Evolutionary conservation across 2,113 vertebrate species (phyloP).

Genomic region (Maccullochella peelii): DNA sequence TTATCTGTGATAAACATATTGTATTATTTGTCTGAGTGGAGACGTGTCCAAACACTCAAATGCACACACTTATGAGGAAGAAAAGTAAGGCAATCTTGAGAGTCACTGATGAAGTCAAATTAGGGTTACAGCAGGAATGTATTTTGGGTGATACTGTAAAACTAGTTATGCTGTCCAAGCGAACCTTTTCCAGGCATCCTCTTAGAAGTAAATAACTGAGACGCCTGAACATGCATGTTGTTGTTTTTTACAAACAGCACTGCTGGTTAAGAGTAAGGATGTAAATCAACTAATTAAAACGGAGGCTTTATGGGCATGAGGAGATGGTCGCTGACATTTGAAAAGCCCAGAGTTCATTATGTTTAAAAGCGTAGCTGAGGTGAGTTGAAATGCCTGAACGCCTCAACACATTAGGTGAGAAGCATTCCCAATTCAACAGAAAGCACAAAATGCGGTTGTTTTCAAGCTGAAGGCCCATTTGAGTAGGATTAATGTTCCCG

Average conservation of each 20-base stretch:
- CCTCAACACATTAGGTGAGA: background rate
- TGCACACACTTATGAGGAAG: background rate
- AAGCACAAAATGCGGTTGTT: slow-evolving; percentile 1
- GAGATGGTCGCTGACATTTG: background rate
- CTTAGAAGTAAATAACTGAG: background rate
- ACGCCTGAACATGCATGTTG: background rate
- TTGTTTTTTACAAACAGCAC: background rate
- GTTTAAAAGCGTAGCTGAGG: background rate
- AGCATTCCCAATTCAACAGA: background rate
- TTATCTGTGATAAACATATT: slow-evolving; percentile 66
- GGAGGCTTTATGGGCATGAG: background rate
- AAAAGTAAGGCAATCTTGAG: slow-evolving; percentile 14
- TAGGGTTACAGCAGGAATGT: background rate
- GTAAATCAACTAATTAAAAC: background rate
- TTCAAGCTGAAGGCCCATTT: background rate
- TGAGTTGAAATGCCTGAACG: background rate
- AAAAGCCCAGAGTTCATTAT: background rate
- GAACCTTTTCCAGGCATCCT: background rate
- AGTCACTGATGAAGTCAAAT: slow-evolving; percentile 34
- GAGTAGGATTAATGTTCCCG: background rate
- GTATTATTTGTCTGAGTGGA: slow-evolving; percentile 47
- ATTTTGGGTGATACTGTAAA: background rate
- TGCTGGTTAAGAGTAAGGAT: background rate
- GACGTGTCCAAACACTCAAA: slow-evolving; percentile 22
- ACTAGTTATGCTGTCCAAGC: background rate